phyloP scores from a whole-genome alignment of 1,140 invertebrate species.

The Lasioglossum albipes region DNA sequence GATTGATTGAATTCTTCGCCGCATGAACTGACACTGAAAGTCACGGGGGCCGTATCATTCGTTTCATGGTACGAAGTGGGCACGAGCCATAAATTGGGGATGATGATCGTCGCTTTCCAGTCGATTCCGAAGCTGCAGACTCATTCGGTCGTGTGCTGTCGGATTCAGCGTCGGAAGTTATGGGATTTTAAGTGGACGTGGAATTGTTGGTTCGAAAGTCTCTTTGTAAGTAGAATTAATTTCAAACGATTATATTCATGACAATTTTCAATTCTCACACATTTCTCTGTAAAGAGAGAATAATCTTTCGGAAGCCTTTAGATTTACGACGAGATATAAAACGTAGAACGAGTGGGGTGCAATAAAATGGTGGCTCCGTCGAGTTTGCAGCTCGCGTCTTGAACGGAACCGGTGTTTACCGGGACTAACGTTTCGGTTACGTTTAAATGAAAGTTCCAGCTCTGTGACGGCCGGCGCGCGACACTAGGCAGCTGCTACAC shows the following conservation, averaged over 20 bases:
- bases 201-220: too few species aligned
- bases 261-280: too few species aligned
- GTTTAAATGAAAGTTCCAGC: slow-evolving; percentile 12
- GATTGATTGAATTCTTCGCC: slow-evolving; percentile 8
- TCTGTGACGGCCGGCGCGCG: neutral
- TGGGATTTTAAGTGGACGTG: too few species aligned
- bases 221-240: too few species aligned
- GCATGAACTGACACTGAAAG: neutral
- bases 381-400: too few species aligned
- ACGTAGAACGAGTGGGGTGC: too few species aligned
- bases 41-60: neutral
- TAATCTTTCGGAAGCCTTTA: too few species aligned
- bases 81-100: slow-evolving; percentile 9
- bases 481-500: slow-evolving; percentile 4
- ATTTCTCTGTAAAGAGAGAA: too few species aligned
- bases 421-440: neutral
- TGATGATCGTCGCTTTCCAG: neutral
- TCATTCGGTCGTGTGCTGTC: too few species aligned
- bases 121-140: too few species aligned
- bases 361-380: neutral
- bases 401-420: slow-evolving; percentile 1
- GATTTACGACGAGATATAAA: neutral
- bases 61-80: neutral
- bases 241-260: too few species aligned
- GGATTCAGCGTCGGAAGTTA: too few species aligned